Evolutionary conservation across 2,888 invertebrate species (phyloP).

Genomic region (Pediacus dermestoides): DNA sequence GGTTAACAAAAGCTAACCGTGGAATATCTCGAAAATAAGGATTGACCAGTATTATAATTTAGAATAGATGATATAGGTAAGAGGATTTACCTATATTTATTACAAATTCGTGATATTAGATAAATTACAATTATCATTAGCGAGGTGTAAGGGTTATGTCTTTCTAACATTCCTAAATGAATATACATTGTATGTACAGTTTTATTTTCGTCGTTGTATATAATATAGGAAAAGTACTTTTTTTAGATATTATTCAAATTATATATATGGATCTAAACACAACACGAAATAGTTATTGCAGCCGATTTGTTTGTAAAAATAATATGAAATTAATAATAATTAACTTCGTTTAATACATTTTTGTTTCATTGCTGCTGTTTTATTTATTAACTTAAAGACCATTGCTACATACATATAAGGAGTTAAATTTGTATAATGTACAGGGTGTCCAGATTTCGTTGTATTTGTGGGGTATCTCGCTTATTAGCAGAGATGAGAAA

Average conservation of each 20-base stretch:
- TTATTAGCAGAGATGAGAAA: too few relatives aligned
- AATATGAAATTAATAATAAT: conserved; percentile 20
- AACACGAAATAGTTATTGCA: conserved; percentile 24
- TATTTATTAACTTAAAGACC: too few relatives aligned
- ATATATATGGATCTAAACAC: conserved; percentile 24
- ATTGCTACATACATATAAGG: too few relatives aligned
- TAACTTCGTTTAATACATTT: too few relatives aligned
- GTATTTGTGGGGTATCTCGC: too few relatives aligned
- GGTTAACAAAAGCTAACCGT: too few relatives aligned
- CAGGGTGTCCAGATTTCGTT: too few relatives aligned
- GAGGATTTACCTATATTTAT: conserved; percentile 9
- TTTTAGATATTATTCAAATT: conserved; percentile 18
- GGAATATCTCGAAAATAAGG: too few relatives aligned
- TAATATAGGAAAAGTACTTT: conserved; percentile 18
- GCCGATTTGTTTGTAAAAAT: conserved; percentile 19
- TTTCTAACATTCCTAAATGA: conserved; percentile 11
- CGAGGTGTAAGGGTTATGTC: conserved; percentile 14
- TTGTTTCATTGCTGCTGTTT: too few relatives aligned
- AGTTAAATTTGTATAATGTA: too few relatives aligned
- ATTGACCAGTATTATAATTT: conserved; percentile 15
- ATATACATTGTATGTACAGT: conserved; percentile 15
- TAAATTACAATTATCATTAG: conserved; percentile 13
- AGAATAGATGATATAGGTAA: conserved; percentile 10
- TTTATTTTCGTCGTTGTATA: conserved; percentile 18
- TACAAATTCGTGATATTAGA: conserved; percentile 15